These are phyloP conservation scores for Girardinichthys multiradiatus DNA, from an alignment of 2,113 vertebrate species.

Conservation along the genomic window DNA sequence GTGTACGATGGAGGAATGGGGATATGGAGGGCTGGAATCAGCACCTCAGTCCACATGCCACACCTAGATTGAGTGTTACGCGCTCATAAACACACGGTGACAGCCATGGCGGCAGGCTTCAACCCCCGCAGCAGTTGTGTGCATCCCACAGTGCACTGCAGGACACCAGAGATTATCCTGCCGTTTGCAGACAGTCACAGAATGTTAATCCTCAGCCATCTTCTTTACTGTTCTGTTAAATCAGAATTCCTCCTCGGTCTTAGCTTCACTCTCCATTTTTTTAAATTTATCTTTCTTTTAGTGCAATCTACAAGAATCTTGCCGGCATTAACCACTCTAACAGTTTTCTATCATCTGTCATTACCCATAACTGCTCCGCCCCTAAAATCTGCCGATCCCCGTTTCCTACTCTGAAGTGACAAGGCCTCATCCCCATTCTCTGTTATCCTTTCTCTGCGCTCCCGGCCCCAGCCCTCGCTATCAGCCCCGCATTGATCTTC, in stretches of 20 bases:
- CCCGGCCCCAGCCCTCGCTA: constrained; percentile 51
- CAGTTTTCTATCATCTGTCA: constrained; percentile 38
- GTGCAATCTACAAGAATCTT: constrained; percentile 38
- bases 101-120: constrained; percentile 57
- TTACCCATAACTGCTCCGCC: constrained; percentile 51
- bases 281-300: constrained; percentile 40
- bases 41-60: constrained; percentile 60
- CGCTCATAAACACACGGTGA: constrained; percentile 27
- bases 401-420: constrained; percentile 51
- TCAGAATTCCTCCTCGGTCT: constrained; percentile 57
- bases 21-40: constrained; percentile 44
- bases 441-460: constrained; percentile 49
- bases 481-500: constrained; percentile 69
- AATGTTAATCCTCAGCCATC: constrained; percentile 75
- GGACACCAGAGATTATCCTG: constrained; percentile 70
- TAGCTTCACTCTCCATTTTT: constrained; percentile 36
- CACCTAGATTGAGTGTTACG: constrained; percentile 38
- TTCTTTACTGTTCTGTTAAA: constrained; percentile 65
- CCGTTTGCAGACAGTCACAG: constrained; percentile 70
- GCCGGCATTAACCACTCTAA: constrained; percentile 28
- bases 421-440: constrained; percentile 47
- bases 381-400: constrained; percentile 48
- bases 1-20: constrained; percentile 11
- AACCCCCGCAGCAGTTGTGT: constrained; percentile 52
- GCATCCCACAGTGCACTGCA: constrained; percentile 62